These are phyloP conservation scores for Drosophila funebris DNA, from an alignment of 1,140 invertebrate species.

Conservation along the genomic window DNA sequence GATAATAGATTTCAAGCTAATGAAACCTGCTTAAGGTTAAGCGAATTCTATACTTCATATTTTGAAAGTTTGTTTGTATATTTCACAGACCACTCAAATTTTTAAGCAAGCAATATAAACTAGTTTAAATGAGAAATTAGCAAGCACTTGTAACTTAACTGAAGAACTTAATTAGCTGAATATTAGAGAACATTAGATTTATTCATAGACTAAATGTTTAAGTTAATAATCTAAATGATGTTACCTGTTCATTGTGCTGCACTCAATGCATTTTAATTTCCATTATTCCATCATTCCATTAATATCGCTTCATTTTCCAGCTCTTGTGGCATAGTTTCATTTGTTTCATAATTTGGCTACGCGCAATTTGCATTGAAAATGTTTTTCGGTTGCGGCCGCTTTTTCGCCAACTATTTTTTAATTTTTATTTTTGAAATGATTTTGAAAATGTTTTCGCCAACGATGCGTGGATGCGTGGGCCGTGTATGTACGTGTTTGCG, in stretches of 20 bases:
- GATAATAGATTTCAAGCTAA: constrained; percentile 3
- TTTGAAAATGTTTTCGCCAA: constrained; percentile 52
- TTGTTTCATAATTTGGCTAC: constrained; percentile 51
- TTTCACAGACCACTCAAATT: too few relatives aligned
- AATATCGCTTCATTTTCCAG: background rate
- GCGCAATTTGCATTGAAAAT: constrained; percentile 65
- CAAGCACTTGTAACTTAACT: too few relatives aligned
- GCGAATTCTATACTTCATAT: background rate
- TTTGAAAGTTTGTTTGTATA: background rate
- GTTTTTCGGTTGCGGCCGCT: constrained; percentile 9
- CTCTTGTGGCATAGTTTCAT: constrained; percentile 15
- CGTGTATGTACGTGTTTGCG: background rate
- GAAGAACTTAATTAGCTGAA: too few relatives aligned
- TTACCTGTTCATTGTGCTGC: background rate
- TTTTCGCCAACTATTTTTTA: constrained; percentile 30
- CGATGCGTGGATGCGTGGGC: constrained; percentile 34
- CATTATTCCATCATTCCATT: background rate
- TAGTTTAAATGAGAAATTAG: too few relatives aligned
- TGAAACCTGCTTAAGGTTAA: constrained; percentile 7
- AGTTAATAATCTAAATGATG: too few relatives aligned
- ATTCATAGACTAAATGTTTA: too few relatives aligned
- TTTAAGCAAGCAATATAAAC: too few relatives aligned
- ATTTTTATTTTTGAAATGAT: constrained; percentile 39
- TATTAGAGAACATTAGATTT: too few relatives aligned
- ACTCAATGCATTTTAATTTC: constrained; percentile 3